Conservation (phyloP, 2,888 invertebrate genomes). For the Leptothorax acervorum region DNA sequence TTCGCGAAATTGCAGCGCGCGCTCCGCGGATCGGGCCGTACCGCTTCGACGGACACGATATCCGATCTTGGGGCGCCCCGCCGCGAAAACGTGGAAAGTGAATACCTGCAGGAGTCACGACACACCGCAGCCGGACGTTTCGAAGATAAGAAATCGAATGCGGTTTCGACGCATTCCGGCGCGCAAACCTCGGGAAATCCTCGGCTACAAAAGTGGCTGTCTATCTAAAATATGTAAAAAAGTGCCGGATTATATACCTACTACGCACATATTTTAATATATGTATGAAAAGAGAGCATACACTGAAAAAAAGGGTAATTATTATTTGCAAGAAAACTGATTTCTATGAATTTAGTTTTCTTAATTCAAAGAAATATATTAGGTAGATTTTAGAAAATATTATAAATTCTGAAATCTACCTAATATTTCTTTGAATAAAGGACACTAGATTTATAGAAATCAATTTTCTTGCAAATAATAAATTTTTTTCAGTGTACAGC, state of each 20-base stretch:
- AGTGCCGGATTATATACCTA: too few relatives aligned
- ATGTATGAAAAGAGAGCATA: not conserved
- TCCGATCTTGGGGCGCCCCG: conserved; percentile 1
- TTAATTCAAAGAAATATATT: too few relatives aligned
- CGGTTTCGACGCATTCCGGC: not conserved
- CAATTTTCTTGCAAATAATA: too few relatives aligned
- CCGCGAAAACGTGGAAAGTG: conserved; percentile 28
- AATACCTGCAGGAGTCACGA: conserved; percentile 2
- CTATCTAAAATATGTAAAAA: not conserved
- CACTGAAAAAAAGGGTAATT: too few relatives aligned
- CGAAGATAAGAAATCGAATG: conserved; percentile 18
- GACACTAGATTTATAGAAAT: too few relatives aligned
- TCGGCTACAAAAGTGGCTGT: not conserved
- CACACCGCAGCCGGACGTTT: conserved; percentile 1
- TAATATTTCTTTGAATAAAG: too few relatives aligned
- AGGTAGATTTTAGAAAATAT: too few relatives aligned
- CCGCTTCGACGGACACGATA: conserved; percentile 31
- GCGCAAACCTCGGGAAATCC: conserved; percentile 1
- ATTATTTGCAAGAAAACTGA: too few relatives aligned
- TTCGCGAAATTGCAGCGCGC: conserved; percentile 3
- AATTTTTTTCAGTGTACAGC: too few relatives aligned
- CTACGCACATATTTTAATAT: not conserved
- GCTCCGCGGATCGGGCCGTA: not conserved
- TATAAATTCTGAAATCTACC: too few relatives aligned
- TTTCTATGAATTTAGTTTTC: too few relatives aligned